phyloP scores from a whole-genome alignment of 2,113 vertebrate genomes.

The Litocranius walleri region DNA sequence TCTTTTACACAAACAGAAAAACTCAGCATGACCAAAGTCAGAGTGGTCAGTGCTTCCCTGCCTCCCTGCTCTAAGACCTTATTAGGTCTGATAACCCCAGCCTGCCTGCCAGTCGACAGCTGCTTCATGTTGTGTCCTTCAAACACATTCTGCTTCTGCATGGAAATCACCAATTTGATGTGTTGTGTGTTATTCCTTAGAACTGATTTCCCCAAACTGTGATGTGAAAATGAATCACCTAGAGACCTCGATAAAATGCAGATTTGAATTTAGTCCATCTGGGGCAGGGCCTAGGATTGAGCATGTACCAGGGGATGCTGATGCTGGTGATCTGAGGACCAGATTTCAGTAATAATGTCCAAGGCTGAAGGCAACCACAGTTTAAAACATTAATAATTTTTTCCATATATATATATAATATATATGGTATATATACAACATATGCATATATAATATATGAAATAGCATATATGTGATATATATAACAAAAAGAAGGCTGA shows the following conservation, averaged over 20 bases:
- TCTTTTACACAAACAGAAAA: constrained; percentile 57
- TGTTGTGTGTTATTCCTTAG: constrained; percentile 6
- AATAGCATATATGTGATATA: not conserved
- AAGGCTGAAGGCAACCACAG: not conserved
- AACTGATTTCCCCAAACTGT: not conserved
- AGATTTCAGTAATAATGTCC: not conserved
- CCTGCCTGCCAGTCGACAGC: not conserved
- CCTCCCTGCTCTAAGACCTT: not conserved
- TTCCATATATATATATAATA: not conserved
- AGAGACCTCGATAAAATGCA: not conserved
- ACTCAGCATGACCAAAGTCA: constrained; percentile 56
- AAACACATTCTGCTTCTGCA: not conserved
- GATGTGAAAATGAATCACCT: not conserved
- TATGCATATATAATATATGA: not conserved
- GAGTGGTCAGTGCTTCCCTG: not conserved
- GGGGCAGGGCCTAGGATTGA: not conserved
- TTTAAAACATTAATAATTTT: not conserved
- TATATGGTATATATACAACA: not conserved
- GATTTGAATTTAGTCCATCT: not conserved
- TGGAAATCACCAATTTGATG: not conserved
- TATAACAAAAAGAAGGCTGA: not conserved
- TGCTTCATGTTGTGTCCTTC: not conserved
- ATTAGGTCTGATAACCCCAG: not conserved
- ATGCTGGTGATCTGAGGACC: not conserved
- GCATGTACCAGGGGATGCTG: not conserved